A percentile compares a stretch with the other conserved stretches of the same genome.
Conservation (phyloP, 2,888 invertebrate species). For the Drosophila lutescens region DNA sequence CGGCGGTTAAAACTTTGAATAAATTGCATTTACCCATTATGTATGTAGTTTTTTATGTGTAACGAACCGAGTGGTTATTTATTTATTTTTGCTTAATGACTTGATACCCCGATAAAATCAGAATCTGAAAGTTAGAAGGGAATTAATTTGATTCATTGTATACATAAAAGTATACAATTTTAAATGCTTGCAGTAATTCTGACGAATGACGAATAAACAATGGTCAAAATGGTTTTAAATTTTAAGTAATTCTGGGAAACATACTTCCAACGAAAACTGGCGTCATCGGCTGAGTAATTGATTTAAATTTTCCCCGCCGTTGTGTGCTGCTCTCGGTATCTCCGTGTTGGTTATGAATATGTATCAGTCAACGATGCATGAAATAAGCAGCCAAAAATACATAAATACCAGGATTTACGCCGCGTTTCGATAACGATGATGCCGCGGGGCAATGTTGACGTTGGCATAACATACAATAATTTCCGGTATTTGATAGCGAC, state of each 20-base stretch:
- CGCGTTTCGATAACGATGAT: slow-evolving; percentile 52
- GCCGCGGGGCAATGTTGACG: slow-evolving; percentile 50
- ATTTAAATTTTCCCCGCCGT: slow-evolving; percentile 21
- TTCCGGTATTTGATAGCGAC: slow-evolving; percentile 77
- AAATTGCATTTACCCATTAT: background rate
- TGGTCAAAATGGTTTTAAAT: background rate
- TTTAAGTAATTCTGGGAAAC: background rate
- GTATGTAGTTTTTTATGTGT: background rate
- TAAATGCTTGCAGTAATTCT: background rate
- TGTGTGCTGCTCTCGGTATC: background rate
- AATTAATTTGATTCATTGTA: background rate
- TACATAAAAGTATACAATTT: no score
- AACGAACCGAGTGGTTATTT: background rate
- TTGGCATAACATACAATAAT: slow-evolving; percentile 71
- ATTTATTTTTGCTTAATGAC: background rate
- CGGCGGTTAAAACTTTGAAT: slow-evolving; percentile 9
- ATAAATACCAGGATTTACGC: slow-evolving; percentile 74
- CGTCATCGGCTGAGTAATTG: slow-evolving; percentile 15
- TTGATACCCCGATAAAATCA: background rate
- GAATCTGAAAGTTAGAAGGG: background rate
- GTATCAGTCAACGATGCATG: slow-evolving; percentile 64
- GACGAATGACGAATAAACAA: no score
- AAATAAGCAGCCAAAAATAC: slow-evolving; percentile 64
- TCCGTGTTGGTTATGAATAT: slow-evolving; percentile 38
- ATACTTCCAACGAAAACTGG: background rate